Percentiles rank a stretch among this genome's conserved stretches.
Conservation (phyloP, 37 sponge, comb jelly and placozoan species). For the Amphimedon queenslandica region DNA sequence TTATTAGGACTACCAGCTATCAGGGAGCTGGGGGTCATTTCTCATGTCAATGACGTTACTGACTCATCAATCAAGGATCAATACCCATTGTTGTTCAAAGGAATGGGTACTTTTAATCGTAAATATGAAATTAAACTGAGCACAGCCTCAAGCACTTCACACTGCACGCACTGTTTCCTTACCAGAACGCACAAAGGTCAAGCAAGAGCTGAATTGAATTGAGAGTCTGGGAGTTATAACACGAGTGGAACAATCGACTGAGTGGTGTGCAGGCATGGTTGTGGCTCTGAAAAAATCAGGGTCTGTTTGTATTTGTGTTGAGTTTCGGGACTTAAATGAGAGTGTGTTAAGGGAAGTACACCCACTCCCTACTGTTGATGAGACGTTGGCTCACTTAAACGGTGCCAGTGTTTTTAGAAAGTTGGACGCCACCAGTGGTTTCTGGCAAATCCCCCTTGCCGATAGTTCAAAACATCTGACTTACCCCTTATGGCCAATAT, state of each 20-base stretch:
- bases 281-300: neutral
- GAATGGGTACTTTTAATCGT: neutral
- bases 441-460: constrained; percentile 1
- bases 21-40: neutral
- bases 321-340: neutral
- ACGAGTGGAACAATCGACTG: neutral
- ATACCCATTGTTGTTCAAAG: neutral
- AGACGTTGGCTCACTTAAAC: too few relatives aligned
- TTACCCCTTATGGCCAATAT: constrained; percentile 5
- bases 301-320: neutral
- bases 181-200: neutral
- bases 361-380: neutral
- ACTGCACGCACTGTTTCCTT: too few relatives aligned
- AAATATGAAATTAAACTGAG: neutral
- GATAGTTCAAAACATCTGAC: neutral
- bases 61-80: neutral
- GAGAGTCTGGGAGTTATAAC: neutral
- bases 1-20: neutral
- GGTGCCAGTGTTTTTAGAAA: too few relatives aligned
- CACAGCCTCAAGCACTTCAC: too few relatives aligned
- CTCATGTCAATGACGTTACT: neutral
- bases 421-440: neutral
- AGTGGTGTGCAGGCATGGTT: neutral
- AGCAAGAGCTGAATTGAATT: neutral
- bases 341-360: too few relatives aligned